These are phyloP conservation scores for Aphidius gifuensis DNA, from an alignment of 1,140 invertebrate genomes.

Conservation along the genomic window DNA sequence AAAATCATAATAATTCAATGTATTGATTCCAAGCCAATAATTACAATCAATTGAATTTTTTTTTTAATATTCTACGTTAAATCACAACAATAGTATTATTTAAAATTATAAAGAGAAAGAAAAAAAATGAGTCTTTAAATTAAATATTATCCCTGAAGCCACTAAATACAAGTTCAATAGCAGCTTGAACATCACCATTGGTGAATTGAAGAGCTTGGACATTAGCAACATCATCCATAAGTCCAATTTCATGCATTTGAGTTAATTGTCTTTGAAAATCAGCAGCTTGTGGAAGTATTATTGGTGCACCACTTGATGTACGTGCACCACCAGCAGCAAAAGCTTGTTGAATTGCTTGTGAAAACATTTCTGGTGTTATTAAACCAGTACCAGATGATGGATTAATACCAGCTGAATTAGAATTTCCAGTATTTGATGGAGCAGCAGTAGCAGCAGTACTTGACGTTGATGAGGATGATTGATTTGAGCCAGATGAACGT, in stretches of 20 bases:
- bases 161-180: constrained; percentile 75
- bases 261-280: constrained; percentile 65
- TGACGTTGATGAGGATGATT: constrained; percentile 37
- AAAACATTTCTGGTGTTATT: constrained; percentile 61
- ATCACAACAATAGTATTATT: background rate
- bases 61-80: no score
- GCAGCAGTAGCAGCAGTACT: no score
- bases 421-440: constrained; percentile 13
- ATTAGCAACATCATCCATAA: constrained; percentile 81
- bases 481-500: constrained; percentile 26
- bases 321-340: constrained; percentile 44
- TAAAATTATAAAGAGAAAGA: background rate
- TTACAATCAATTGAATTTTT: no score
- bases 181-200: constrained; percentile 82
- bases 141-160: constrained; percentile 46
- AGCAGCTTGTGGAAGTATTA: constrained; percentile 28
- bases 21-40: no score
- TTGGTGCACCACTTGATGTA: constrained; percentile 24
- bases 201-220: constrained; percentile 77
- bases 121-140: constrained; percentile 17
- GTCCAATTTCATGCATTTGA: constrained; percentile 83
- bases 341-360: constrained; percentile 59
- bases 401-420: constrained; percentile 21
- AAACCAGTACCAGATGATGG: constrained; percentile 29
- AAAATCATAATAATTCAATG: background rate